These are phyloP conservation scores for Drosophila arizonae DNA, from an alignment of 1,140 invertebrate genomes.

Conservation along the genomic window DNA sequence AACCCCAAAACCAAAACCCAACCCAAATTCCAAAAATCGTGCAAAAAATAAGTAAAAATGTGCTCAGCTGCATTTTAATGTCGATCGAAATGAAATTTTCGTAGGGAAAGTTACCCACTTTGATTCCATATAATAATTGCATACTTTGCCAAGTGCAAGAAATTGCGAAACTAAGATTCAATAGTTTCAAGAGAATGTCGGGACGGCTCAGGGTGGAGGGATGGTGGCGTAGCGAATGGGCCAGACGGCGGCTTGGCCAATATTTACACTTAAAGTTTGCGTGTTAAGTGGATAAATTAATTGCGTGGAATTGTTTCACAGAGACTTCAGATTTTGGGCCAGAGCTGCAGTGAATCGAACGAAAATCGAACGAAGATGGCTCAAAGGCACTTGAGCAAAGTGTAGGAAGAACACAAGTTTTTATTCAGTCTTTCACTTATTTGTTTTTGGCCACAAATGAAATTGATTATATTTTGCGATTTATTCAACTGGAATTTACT, in stretches of 20 bases:
- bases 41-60: constrained; percentile 37
- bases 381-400: background rate
- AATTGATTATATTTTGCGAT: too few species aligned
- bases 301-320: constrained; percentile 69
- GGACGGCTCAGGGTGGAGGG: too few species aligned
- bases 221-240: too few species aligned
- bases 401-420: too few species aligned
- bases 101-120: constrained; percentile 40
- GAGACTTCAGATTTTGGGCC: constrained; percentile 44
- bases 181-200: background rate
- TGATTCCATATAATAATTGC: constrained; percentile 76
- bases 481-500: too few species aligned
- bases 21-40: constrained; percentile 8
- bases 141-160: constrained; percentile 54
- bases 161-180: constrained; percentile 16
- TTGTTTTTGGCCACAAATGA: too few species aligned
- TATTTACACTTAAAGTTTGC: constrained; percentile 75
- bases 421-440: too few species aligned
- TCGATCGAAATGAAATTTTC: constrained; percentile 60
- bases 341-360: background rate
- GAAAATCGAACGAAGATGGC: background rate
- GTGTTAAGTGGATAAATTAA: constrained; percentile 78
- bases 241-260: constrained; percentile 38
- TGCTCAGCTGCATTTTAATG: constrained; percentile 70
- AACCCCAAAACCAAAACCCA: constrained; percentile 30